A percentile compares a stretch with the other conserved stretches of the same genome.
Conservation (phyloP, 2,888 invertebrate genomes). For the Coleophora flavipennella region DNA sequence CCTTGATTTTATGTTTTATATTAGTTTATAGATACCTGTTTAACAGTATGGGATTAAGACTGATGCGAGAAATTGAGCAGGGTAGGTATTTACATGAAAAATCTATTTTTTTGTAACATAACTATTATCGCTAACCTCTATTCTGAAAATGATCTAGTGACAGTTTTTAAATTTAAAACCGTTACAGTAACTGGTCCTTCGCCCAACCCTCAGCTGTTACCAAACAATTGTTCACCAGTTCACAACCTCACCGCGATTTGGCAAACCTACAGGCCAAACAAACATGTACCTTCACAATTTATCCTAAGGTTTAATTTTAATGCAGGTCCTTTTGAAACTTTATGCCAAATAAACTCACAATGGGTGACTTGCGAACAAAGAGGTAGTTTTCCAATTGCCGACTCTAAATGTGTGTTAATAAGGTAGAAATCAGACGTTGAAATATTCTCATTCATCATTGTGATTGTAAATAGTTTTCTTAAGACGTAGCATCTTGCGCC, state of each 20-base stretch:
- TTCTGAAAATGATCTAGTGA: no score
- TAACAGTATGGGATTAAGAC: no score
- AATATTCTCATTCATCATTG: not conserved
- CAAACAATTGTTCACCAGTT: conserved; percentile 29
- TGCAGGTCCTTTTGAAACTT: no score
- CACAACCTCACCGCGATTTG: conserved; percentile 32
- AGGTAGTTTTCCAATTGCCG: conserved; percentile 14
- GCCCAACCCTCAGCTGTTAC: conserved; percentile 67
- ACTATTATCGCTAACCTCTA: no score
- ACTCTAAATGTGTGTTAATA: conserved; percentile 15
- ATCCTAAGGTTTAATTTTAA: no score
- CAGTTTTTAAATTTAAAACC: conserved; percentile 40
- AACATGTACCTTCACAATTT: no score
- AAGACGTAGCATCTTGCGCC: conserved; percentile 59
- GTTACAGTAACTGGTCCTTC: conserved; percentile 33
- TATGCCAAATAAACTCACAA: no score
- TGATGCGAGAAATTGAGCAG: no score
- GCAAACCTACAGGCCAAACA: conserved; percentile 15
- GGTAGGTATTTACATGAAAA: no score
- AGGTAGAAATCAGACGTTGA: not conserved
- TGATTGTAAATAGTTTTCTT: conserved; percentile 39
- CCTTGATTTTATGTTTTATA: no score
- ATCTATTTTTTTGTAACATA: no score
- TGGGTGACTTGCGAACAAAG: not conserved
- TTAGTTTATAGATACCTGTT: no score